phyloP scores from a whole-genome alignment of 2,113 vertebrate genomes.

The Oryzias melastigma region DNA sequence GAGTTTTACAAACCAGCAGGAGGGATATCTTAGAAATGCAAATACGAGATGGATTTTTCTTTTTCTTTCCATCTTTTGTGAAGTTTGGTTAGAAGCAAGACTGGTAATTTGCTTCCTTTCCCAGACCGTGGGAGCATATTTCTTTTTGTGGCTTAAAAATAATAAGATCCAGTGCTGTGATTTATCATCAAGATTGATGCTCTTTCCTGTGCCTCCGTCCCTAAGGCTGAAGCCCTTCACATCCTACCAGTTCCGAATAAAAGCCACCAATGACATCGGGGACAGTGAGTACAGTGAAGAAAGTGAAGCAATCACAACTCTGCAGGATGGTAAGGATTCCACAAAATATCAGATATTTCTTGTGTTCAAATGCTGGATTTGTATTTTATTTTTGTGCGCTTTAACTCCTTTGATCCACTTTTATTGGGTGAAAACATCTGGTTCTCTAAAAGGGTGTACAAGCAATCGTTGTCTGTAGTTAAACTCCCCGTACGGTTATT shows the following conservation, averaged over 20 bases:
- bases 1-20: background rate
- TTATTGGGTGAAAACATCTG: too few relatives aligned
- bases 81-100: conserved; percentile 2
- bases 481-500: too few relatives aligned
- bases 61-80: background rate
- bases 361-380: background rate
- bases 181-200: conserved; percentile 18
- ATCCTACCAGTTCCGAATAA: conserved; percentile 95
- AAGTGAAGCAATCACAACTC: conserved; percentile 91
- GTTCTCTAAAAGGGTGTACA: too few relatives aligned
- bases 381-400: background rate
- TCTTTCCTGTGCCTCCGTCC: conserved; percentile 17
- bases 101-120: background rate
- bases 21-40: conserved; percentile 6
- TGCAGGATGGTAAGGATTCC: conserved; percentile 87
- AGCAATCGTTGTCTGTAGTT: too few relatives aligned
- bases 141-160: conserved; percentile 13
- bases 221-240: conserved; percentile 94
- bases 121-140: background rate
- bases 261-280: conserved; percentile 95
- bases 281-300: conserved; percentile 97
- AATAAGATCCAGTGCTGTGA: conserved; percentile 2
- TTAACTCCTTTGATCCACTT: background rate
- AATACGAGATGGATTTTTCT: background rate
- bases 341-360: background rate